Evolutionary conservation across 2,797 vertebrate species (phyloP).

Genomic region (Catamblyrhynchus diadema): DNA sequence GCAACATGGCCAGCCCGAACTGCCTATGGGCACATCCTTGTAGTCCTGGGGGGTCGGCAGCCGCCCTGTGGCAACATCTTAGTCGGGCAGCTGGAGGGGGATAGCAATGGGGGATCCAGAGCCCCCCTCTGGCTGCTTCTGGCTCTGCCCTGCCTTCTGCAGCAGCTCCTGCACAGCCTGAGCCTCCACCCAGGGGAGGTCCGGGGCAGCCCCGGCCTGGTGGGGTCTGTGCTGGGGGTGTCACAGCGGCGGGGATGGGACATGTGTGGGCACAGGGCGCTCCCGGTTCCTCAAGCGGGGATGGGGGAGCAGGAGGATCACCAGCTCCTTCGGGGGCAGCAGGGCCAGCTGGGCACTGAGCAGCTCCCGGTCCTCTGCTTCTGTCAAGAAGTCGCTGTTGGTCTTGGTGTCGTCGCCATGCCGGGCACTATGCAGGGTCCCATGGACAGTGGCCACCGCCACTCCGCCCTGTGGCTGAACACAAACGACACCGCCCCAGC

Average conservation of each 20-base stretch:
- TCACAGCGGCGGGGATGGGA: rapidly evolving
- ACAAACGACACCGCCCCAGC: background rate
- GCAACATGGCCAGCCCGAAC: background rate
- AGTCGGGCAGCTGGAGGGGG: background rate
- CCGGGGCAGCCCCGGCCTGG: rapidly evolving
- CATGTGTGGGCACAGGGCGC: rapidly evolving
- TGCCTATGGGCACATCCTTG: background rate
- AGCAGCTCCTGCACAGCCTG: background rate
- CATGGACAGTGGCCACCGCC: background rate
- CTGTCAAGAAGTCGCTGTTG: background rate
- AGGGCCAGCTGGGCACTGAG: background rate
- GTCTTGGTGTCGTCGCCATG: rapidly evolving
- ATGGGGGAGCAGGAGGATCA: background rate
- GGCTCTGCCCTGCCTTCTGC: background rate
- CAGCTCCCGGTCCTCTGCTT: background rate
- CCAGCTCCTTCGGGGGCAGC: background rate
- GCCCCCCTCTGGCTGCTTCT: background rate
- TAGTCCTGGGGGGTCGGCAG: background rate
- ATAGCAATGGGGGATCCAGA: no score
- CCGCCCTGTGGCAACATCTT: background rate
- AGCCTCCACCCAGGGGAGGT: background rate
- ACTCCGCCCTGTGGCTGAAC: background rate
- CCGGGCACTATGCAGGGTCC: background rate
- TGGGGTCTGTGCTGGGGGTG: no score
- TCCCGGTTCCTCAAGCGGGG: background rate